Conservation (phyloP, 2,888 invertebrate genomes). For the Drosophila infuscata region DNA sequence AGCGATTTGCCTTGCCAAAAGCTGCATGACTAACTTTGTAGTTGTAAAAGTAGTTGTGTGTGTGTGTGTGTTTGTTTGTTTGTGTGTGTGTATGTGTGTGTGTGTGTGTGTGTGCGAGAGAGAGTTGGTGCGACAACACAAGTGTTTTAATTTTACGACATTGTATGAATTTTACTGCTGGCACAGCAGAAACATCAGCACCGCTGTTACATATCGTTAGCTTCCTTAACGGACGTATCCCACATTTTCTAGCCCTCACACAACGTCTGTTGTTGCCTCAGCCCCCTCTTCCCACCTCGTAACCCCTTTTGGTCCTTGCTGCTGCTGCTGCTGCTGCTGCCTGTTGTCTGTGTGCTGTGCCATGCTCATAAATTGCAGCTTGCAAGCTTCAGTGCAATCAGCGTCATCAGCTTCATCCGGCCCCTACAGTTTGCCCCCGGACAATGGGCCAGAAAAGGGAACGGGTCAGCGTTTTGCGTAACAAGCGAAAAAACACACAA, state of each 20-base stretch:
- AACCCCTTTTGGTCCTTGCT: neutral
- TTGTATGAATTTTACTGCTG: slow-evolving; percentile 83
- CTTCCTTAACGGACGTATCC: slow-evolving; percentile 79
- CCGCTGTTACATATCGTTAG: slow-evolving; percentile 77
- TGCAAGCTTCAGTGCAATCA: slow-evolving; percentile 79
- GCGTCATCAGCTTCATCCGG: slow-evolving; percentile 80
- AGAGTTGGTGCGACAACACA: slow-evolving; percentile 70
- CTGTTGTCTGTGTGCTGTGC: slow-evolving; percentile 60
- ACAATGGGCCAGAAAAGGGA: slow-evolving; percentile 44
- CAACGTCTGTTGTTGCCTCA: slow-evolving; percentile 23
- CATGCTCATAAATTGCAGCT: slow-evolving; percentile 78
- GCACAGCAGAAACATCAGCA: slow-evolving; percentile 79
- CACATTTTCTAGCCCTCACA: slow-evolving; percentile 59
- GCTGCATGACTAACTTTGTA: slow-evolving; percentile 79
- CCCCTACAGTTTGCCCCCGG: slow-evolving; percentile 48
- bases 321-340: neutral
- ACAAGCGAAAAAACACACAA: slow-evolving; percentile 11
- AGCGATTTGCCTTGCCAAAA: slow-evolving; percentile 81
- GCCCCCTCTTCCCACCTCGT: neutral
- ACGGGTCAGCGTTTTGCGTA: slow-evolving; percentile 5
- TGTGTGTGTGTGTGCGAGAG: slow-evolving; percentile 24
- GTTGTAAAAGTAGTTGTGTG: slow-evolving; percentile 42
- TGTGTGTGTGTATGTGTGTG: slow-evolving; percentile 19
- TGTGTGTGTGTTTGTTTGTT: slow-evolving; percentile 19
- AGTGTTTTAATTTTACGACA: slow-evolving; percentile 84